phyloP scores from a whole-genome alignment of 2,888 invertebrate genomes.

The Nephrotoma guestfalica region DNA sequence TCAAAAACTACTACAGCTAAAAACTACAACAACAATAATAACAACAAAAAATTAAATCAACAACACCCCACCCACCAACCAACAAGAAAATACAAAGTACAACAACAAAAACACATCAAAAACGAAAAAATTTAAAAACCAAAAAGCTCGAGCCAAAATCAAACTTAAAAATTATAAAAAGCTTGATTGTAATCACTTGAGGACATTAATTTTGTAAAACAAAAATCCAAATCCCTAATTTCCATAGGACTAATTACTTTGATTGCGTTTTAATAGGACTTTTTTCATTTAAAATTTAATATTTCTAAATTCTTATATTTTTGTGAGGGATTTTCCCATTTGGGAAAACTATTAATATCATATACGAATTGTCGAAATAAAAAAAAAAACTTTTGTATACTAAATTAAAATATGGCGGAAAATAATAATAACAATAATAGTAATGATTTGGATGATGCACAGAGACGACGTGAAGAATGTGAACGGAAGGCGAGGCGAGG shows the following conservation, averaged over 20 bases:
- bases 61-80: not conserved
- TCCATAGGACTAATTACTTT: not conserved
- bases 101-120: not conserved
- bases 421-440: not conserved
- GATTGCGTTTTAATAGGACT: not conserved
- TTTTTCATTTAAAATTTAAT: not conserved
- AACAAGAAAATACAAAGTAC: not conserved
- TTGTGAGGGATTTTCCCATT: not conserved
- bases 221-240: not conserved
- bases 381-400: not conserved
- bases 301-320: not conserved
- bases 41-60: not conserved
- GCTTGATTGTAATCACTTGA: not conserved
- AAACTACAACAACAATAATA: not conserved
- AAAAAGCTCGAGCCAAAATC: not conserved
- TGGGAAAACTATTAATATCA: not conserved
- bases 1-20: not conserved
- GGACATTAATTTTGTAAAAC: not conserved
- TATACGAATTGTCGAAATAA: not conserved
- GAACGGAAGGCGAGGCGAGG: constrained; percentile 78
- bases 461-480: constrained; percentile 79
- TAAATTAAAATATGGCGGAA: not conserved
- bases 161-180: not conserved
- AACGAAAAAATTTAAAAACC: not conserved
- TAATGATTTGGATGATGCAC: constrained; percentile 20